phyloP scores from a whole-genome alignment of 2,113 vertebrate genomes.

The Chionomys nivalis region DNA sequence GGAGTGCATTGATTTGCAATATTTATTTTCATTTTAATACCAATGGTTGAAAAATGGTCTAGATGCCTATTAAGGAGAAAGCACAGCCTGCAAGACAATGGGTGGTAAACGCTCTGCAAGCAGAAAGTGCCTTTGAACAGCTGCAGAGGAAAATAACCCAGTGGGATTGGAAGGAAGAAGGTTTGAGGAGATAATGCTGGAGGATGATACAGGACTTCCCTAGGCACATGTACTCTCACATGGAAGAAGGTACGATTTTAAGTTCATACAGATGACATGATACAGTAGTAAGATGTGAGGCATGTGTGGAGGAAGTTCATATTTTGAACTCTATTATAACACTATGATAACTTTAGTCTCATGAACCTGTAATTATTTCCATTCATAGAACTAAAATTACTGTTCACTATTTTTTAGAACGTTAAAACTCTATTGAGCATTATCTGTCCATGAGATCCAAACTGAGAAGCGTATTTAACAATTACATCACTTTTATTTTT shows the following conservation, averaged over 20 bases:
- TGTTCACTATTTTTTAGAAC: background rate
- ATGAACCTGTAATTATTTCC: background rate
- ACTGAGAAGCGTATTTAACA: background rate
- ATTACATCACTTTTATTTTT: background rate
- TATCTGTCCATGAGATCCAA: background rate
- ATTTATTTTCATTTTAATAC: background rate
- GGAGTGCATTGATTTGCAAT: background rate
- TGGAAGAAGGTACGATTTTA: background rate
- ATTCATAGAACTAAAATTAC: background rate
- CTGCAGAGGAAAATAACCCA: background rate
- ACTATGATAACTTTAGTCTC: background rate
- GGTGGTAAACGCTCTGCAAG: background rate
- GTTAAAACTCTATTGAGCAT: background rate
- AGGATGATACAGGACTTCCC: background rate
- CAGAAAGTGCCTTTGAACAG: background rate
- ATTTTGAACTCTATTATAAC: background rate
- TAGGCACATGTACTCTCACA: background rate
- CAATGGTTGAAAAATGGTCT: background rate
- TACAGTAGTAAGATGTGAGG: background rate
- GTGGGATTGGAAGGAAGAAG: background rate
- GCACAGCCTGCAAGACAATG: background rate
- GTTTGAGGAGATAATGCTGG: background rate
- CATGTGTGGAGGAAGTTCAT: background rate
- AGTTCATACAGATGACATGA: background rate
- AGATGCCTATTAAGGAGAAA: background rate